These are phyloP conservation scores for Engraulis encrasicolus DNA, from an alignment of 2,113 vertebrate genomes.

Conservation along the genomic window DNA sequence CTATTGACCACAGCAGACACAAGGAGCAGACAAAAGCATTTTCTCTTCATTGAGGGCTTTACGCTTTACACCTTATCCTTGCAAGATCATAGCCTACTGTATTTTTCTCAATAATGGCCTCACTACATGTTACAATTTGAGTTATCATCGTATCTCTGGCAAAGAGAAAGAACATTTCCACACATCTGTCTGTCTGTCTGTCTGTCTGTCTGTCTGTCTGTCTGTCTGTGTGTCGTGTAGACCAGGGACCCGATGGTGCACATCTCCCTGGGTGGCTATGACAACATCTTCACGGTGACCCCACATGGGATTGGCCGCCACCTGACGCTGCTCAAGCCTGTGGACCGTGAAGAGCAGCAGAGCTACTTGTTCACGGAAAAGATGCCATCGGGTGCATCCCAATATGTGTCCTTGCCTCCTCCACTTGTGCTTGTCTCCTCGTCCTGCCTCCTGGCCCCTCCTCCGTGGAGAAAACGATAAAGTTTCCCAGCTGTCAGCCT, in stretches of 20 bases:
- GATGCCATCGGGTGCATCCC: conserved; percentile 39
- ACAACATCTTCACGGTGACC: conserved; percentile 83
- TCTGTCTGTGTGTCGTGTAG: conserved; percentile 62
- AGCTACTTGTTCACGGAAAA: conserved; percentile 90
- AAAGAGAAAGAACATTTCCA: too few relatives aligned
- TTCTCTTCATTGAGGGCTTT: not conserved
- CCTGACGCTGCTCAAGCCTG: conserved; percentile 87
- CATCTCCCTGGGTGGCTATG: conserved; percentile 86
- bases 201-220: too few relatives aligned
- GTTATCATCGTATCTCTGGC: too few relatives aligned
- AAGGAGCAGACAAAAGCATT: not conserved
- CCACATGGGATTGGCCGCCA: conserved; percentile 85
- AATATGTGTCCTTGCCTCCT: too few relatives aligned
- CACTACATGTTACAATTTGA: too few relatives aligned
- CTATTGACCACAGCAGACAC: not conserved
- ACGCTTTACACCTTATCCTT: not conserved
- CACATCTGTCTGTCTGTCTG: not conserved
- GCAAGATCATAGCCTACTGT: not conserved
- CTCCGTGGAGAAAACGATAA: too few relatives aligned
- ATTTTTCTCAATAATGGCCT: too few relatives aligned
- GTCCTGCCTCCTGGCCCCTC: too few relatives aligned
- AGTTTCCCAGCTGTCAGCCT: too few relatives aligned
- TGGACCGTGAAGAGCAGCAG: conserved; percentile 91
- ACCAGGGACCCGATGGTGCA: conserved; percentile 88
- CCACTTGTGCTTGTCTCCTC: too few relatives aligned